phyloP scores from a whole-genome alignment of 2,888 invertebrate genomes.

The Torymus texanus region DNA sequence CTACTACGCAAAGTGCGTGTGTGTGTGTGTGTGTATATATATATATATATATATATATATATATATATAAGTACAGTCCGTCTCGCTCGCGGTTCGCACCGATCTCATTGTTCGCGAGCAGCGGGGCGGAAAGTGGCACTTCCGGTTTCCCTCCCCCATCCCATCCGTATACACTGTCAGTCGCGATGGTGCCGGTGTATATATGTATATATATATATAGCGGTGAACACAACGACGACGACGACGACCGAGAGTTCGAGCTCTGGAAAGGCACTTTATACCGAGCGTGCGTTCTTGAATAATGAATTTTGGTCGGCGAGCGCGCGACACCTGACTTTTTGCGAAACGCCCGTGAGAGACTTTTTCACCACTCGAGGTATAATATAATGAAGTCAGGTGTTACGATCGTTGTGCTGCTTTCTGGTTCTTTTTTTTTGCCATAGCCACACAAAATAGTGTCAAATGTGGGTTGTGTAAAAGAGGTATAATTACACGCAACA shows the following conservation, averaged over 20 bases:
- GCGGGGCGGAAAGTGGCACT: constrained; percentile 71
- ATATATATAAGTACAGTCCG: constrained; percentile 37
- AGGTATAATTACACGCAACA: too few species aligned
- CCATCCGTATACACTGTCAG: background rate
- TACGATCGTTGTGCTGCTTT: too few species aligned
- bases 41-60: too few species aligned
- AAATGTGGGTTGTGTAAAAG: too few species aligned
- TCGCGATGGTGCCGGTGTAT: constrained; percentile 4
- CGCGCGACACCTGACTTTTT: background rate
- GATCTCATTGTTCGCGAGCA: constrained; percentile 71
- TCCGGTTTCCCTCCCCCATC: constrained; percentile 66
- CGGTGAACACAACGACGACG: background rate
- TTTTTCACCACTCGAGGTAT: background rate
- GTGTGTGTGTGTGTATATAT: too few species aligned
- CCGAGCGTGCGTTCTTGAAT: constrained; percentile 13
- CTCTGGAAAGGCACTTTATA: constrained; percentile 4
- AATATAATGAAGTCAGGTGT: too few species aligned
- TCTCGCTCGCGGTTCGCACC: constrained; percentile 32
- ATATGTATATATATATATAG: background rate
- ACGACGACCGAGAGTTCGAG: background rate
- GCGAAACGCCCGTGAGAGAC: background rate
- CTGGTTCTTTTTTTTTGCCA: too few species aligned
- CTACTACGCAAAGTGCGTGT: too few species aligned
- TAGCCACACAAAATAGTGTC: too few species aligned
- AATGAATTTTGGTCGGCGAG: constrained; percentile 32